These are phyloP conservation scores for Gonatopus flavifemur DNA, from an alignment of 1,140 invertebrate genomes.

Conservation along the genomic window DNA sequence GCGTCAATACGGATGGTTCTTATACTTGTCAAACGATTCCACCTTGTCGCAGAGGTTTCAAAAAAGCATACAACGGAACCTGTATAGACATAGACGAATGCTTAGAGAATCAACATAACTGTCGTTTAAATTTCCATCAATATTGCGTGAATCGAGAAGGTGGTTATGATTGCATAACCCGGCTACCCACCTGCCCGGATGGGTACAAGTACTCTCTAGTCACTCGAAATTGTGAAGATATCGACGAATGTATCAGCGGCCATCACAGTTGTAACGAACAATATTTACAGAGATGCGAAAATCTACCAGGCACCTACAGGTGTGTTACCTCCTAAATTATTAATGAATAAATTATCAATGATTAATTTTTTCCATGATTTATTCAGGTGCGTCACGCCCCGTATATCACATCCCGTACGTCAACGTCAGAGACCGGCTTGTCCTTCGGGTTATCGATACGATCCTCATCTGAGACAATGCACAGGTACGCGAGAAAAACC, in stretches of 20 bases:
- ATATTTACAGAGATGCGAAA: conserved; percentile 59
- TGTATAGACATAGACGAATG: conserved; percentile 62
- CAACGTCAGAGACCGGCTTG: conserved; percentile 59
- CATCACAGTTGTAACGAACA: conserved; percentile 46
- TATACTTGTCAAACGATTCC: conserved; percentile 34
- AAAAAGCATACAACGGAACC: conserved; percentile 48
- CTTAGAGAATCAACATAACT: conserved; percentile 38
- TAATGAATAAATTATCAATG: too few relatives aligned
- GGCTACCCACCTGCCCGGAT: conserved; percentile 37
- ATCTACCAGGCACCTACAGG: conserved; percentile 62
- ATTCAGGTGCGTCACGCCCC: conserved; percentile 22
- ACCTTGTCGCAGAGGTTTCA: conserved; percentile 35
- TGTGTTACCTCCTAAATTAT: conserved; percentile 38
- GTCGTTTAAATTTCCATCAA: conserved; percentile 41
- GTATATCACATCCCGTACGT: conserved; percentile 39
- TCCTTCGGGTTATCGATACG: conserved; percentile 77
- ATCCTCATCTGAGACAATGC: conserved; percentile 69
- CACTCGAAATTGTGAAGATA: conserved; percentile 59
- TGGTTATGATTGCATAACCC: conserved; percentile 55
- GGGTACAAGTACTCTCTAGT: conserved; percentile 47
- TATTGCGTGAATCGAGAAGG: conserved; percentile 61
- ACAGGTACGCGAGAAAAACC: conserved; percentile 61
- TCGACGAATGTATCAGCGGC: conserved; percentile 65
- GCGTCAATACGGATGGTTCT: conserved; percentile 44
- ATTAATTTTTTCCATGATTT: neutral